These are phyloP conservation scores for Eupelmus urozonus DNA, from an alignment of 2,888 invertebrate genomes.

Conservation along the genomic window DNA sequence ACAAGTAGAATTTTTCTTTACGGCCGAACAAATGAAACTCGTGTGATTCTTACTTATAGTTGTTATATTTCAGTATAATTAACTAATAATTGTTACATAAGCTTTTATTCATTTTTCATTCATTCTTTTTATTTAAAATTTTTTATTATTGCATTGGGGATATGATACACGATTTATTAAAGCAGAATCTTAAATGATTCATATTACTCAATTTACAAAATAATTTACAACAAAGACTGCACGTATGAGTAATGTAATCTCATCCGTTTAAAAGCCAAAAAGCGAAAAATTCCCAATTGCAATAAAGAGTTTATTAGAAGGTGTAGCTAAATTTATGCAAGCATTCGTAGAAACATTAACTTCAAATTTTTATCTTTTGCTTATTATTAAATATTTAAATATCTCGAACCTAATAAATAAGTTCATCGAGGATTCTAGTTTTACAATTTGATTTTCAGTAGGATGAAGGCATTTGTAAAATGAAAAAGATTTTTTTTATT, in stretches of 20 bases:
- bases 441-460: conserved; percentile 9
- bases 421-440: neutral
- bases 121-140: conserved; percentile 31
- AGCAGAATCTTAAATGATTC: neutral
- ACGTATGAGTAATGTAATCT: conserved; percentile 27
- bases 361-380: conserved; percentile 6
- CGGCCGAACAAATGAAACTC: conserved; percentile 46
- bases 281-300: conserved; percentile 19
- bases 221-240: conserved; percentile 45
- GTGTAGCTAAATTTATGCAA: conserved; percentile 20
- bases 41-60: conserved; percentile 42
- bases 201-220: conserved; percentile 6
- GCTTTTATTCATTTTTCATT: conserved; percentile 31
- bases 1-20: conserved; percentile 38
- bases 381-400: conserved; percentile 7
- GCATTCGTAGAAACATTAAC: neutral
- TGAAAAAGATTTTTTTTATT: conserved; percentile 1
- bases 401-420: conserved; percentile 7
- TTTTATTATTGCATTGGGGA: conserved; percentile 25
- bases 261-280: conserved; percentile 26
- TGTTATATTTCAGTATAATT: conserved; percentile 30
- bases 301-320: conserved; percentile 20
- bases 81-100: conserved; percentile 30
- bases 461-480: neutral
- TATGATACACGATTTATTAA: conserved; percentile 19